Percentiles rank a stretch among this genome's conserved stretches.
Conservation (phyloP, 2,888 invertebrate genomes). For the Lasioglossum morio region DNA sequence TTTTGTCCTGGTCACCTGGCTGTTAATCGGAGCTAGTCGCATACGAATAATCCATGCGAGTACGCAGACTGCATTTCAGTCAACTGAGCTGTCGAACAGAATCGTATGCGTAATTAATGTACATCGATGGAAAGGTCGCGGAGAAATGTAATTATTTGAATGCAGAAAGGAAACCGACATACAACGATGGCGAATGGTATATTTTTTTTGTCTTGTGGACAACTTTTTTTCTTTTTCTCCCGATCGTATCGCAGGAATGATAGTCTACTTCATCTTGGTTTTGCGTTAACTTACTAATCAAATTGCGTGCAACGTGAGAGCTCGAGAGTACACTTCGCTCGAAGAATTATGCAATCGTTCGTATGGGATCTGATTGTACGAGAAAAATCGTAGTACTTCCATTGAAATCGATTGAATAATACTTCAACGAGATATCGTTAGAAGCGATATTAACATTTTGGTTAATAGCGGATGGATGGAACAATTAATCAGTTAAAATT, state of each 20-base stretch:
- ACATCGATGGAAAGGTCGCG: not conserved
- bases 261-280: not conserved
- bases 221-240: not conserved
- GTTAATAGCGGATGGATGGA: not conserved
- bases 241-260: too few species aligned
- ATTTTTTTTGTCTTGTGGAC: not conserved
- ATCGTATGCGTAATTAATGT: slow-evolving; percentile 49
- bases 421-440: not conserved
- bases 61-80: slow-evolving; percentile 49
- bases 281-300: not conserved
- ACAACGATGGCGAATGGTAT: not conserved
- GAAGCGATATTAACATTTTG: not conserved
- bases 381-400: not conserved
- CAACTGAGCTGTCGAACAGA: slow-evolving; percentile 66
- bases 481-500: not conserved
- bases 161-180: not conserved
- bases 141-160: not conserved
- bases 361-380: not conserved
- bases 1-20: not conserved
- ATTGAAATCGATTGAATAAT: not conserved
- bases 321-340: not conserved
- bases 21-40: slow-evolving; percentile 34
- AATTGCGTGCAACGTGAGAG: not conserved
- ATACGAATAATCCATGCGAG: slow-evolving; percentile 32
- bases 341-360: slow-evolving; percentile 10